These are phyloP conservation scores for Odontocerum albicorne DNA, from an alignment of 2,888 invertebrate genomes.

Conservation along the genomic window DNA sequence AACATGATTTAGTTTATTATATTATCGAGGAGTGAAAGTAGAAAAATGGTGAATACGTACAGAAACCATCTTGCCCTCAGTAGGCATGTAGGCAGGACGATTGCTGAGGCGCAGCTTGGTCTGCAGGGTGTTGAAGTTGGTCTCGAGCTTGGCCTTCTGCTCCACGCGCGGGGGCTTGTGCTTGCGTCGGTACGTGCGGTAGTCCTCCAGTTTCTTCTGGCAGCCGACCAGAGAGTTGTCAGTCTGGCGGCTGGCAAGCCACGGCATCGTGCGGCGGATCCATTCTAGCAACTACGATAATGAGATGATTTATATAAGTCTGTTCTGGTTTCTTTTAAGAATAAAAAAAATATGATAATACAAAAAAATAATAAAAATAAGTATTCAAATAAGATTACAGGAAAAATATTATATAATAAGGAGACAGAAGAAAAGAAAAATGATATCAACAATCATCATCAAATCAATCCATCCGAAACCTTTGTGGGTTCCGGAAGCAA, in stretches of 20 bases:
- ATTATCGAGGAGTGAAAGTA: too few relatives aligned
- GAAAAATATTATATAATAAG: too few relatives aligned
- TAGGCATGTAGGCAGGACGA: conserved; percentile 98
- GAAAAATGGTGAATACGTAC: conserved; percentile 59
- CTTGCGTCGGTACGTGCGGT: conserved; percentile 95
- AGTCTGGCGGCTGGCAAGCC: conserved; percentile 94
- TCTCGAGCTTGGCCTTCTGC: conserved; percentile 98
- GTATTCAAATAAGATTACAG: too few relatives aligned
- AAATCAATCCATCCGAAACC: too few relatives aligned
- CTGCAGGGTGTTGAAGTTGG: conserved; percentile 99
- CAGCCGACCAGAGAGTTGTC: conserved; percentile 97
- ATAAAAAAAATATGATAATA: background rate
- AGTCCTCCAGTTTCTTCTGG: conserved; percentile 97
- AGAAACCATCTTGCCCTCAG: conserved; percentile 98
- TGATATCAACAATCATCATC: too few relatives aligned
- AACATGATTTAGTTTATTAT: background rate
- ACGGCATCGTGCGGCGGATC: conserved; percentile 98
- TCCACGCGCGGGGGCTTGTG: conserved; percentile 99
- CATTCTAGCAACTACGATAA: conserved; percentile 85
- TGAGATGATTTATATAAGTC: conserved; percentile 5
- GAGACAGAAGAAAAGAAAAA: too few relatives aligned
- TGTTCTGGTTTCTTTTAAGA: background rate
- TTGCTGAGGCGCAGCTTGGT: conserved; percentile 97
- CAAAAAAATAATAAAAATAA: too few relatives aligned
- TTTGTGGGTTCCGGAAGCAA: too few relatives aligned